Base-by-base conservation (phyloP, 2,888 invertebrate species). In the Drosophila trichaetosa region DNA sequence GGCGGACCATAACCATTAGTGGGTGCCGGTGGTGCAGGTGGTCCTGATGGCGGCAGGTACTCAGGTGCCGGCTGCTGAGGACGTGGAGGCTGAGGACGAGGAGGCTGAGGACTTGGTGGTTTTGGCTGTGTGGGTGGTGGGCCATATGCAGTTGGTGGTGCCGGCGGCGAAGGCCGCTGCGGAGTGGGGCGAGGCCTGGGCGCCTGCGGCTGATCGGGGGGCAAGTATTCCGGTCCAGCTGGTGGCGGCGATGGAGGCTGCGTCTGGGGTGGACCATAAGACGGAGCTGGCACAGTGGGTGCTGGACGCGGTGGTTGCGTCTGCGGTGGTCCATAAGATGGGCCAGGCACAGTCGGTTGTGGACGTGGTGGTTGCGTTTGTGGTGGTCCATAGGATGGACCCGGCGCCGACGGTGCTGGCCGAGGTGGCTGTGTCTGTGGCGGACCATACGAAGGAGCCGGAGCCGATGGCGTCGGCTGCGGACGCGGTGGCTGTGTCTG, bases 401-500 rank as follows among this genome's bases (percentile, higher is more conserved):
- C 63, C 0, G 87, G 85, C 2, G 61, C 80, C 0, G 76, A 56
- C 0, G 82, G 80, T 21, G n/a, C 1, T 2, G 40, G 40, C 29
- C 73, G 74, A 6, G 80, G 81, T 0, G 80, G 77, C 24, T 69
- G 87, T 6, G 83, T 79, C 29, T 80, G 82, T 0, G 82, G 82
- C 0, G 86, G 82, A 36, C 79, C 66, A 69, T 83, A 78, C 5
- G 82, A 71, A 0, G 83, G 73, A 18, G 4, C 34, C 34, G 34
- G 34, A 34, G 13, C 34, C 34, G 34, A 34, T 34, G 34, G 34
- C 34, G 34, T 13, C 13, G 34, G 34, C n/a, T 42, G 69, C 2
- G 84, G 74, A 21, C 74, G 78, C 1, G 80, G 81, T 1, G 89
- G 90, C 8, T 83, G 85, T 16, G 86, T 80, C 21, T 82, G 80